Evolutionary conservation across 2,888 invertebrate genomes (phyloP).

Genomic region (Drosophila siamana): DNA sequence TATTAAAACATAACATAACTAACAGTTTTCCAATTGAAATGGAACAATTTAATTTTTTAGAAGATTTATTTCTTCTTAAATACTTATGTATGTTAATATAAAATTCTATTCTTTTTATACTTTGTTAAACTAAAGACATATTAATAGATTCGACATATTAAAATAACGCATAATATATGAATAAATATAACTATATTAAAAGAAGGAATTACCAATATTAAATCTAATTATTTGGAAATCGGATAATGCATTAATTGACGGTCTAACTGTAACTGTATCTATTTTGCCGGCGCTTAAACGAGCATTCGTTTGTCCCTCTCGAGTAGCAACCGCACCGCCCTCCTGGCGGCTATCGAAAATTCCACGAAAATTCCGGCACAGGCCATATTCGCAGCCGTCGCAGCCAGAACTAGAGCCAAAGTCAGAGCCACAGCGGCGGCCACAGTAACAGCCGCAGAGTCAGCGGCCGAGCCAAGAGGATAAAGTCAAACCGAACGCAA

Average conservation of each 20-base stretch:
- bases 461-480: constrained; percentile 28
- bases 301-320: not conserved
- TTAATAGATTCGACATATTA: too few species aligned
- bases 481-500: constrained; percentile 41
- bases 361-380: constrained; percentile 61
- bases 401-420: constrained; percentile 9
- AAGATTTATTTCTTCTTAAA: too few species aligned
- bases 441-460: constrained; percentile 9
- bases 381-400: constrained; percentile 42
- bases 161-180: too few species aligned
- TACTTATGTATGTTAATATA: too few species aligned
- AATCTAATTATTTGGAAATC: not conserved
- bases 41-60: too few species aligned
- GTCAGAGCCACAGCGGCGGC: constrained; percentile 4
- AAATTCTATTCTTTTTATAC: too few species aligned
- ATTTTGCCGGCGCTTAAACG: constrained; percentile 52
- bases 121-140: too few species aligned
- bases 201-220: too few species aligned
- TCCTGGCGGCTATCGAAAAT: constrained; percentile 24
- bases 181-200: too few species aligned
- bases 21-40: too few species aligned
- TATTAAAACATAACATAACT: too few species aligned
- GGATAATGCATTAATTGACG: not conserved
- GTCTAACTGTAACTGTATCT: not conserved
- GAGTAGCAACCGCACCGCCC: constrained; percentile 9